Evolutionary conservation across 30 jellyfish, hydroid and myxozoan species (phyloP), one percentile per base, ranked within the genome.

Genomic region (Turritopsis rubra): DNA sequence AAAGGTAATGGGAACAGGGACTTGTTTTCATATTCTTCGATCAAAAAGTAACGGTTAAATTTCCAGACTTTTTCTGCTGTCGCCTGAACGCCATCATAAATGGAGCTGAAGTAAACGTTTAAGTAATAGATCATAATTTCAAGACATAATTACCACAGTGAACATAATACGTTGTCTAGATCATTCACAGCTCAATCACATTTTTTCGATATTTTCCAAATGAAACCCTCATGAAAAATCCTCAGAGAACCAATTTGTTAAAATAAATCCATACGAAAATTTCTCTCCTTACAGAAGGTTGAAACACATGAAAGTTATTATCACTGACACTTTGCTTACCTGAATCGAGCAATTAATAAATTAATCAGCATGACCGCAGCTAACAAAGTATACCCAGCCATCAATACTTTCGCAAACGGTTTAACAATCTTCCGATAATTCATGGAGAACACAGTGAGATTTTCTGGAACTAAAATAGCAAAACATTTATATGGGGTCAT

Each of bases 61-160:
- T 68, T 68, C 77, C 77, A 68, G 9, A 68, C 30, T 27, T 68
- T 68, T 27, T 68, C 77, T n/a, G 77, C 77, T 68, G 9, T 68
- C 0, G 30, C 9, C 77, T 68, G 77, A 16, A 68, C 77, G 9
- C 77, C 19, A 17, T 68, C 77, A 68, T 68, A 68, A 0, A 68
- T 68, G 31, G 16, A 23, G 30, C 77, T 68, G 21, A 60, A 60
- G 21, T 18, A 60, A 60, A 18, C 19, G 21, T 60, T 60, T 68
- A n/a, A n/a, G n/a, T n/a, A n/a, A 41, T 41, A 41, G 60, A 3
- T 41, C 13, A 41, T 41, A 41, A 41, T 41, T n/a, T n/a, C n/a
- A n/a, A n/a, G n/a, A n/a, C n/a, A n/a, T n/a, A n/a, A n/a, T n/a
- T n/a, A n/a, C n/a, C n/a, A n/a, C n/a, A n/a, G n/a, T n/a, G n/a